Evolutionary conservation across 1,140 invertebrate genomes (phyloP).

Genomic region (Eriosoma lanigerum): DNA sequence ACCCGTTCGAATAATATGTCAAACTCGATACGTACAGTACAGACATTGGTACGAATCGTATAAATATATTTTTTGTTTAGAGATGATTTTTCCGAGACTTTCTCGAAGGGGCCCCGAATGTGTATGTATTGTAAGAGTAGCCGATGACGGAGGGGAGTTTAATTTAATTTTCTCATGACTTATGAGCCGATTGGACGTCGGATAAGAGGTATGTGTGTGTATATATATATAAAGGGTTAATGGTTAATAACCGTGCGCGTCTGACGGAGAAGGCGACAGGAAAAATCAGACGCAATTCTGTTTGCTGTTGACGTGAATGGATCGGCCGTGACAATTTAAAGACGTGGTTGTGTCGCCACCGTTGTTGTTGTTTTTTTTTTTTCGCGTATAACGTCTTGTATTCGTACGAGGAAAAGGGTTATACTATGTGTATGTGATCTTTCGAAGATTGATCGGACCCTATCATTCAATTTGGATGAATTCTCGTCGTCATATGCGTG

Average conservation of each 20-base stretch:
- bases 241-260: conserved; percentile 15
- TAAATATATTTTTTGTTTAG: background rate
- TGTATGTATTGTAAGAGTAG: background rate
- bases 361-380: conserved; percentile 17
- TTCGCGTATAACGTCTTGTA: background rate
- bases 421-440: background rate
- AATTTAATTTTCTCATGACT: conserved; percentile 50
- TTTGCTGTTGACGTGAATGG: conserved; percentile 49
- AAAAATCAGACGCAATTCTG: conserved; percentile 50
- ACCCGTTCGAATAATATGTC: too few species aligned
- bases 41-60: too few species aligned
- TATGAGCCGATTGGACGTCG: conserved; percentile 30
- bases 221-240: background rate
- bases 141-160: conserved; percentile 11
- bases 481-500: background rate
- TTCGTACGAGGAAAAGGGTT: conserved; percentile 22
- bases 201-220: background rate
- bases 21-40: too few species aligned
- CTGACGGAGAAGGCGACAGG: background rate
- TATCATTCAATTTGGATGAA: conserved; percentile 39
- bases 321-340: conserved; percentile 49
- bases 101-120: background rate
- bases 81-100: background rate
- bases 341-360: conserved; percentile 9
- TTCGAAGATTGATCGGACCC: conserved; percentile 46